These are phyloP conservation scores for Nasonia vitripennis DNA, from an alignment of 1,140 invertebrate genomes.

Conservation along the genomic window DNA sequence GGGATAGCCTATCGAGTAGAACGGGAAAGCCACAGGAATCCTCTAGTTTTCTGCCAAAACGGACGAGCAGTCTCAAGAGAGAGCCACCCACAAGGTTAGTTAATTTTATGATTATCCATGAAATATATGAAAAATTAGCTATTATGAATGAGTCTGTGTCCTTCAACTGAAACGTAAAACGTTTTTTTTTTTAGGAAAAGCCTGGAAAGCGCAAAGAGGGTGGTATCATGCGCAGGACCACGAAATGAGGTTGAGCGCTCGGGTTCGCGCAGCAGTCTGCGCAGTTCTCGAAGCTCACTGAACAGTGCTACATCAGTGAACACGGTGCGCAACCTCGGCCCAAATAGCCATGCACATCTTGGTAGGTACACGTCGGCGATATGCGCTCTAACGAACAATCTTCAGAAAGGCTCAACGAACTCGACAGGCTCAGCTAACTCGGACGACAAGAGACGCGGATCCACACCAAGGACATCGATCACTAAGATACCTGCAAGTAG, in stretches of 20 bases:
- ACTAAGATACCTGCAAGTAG: conserved; percentile 80
- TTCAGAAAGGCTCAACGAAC: conserved; percentile 61
- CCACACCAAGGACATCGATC: conserved; percentile 55
- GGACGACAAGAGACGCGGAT: conserved; percentile 62
- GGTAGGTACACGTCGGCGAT: conserved; percentile 71
- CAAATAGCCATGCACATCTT: conserved; percentile 65
- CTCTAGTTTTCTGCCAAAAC: conserved; percentile 67
- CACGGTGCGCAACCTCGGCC: conserved; percentile 82
- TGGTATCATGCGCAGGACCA: conserved; percentile 2
- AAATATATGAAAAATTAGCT: too few species aligned
- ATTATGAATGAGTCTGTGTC: too few species aligned
- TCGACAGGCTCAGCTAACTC: conserved; percentile 52
- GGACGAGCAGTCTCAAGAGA: conserved; percentile 62
- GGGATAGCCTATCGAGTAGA: not conserved
- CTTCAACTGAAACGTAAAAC: too few species aligned
- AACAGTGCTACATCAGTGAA: conserved; percentile 88
- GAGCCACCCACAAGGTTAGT: conserved; percentile 59
- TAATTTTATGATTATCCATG: not conserved
- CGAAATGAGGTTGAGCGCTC: conserved; percentile 77
- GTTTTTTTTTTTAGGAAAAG: conserved; percentile 14
- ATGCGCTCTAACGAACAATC: conserved; percentile 68
- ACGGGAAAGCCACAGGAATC: conserved; percentile 48
- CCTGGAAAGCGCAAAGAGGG: conserved; percentile 37
- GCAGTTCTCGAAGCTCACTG: conserved; percentile 87
- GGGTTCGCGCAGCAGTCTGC: conserved; percentile 83